Base-by-base conservation (phyloP, 2,113 vertebrate species). In the Cisticola juncidis region DNA sequence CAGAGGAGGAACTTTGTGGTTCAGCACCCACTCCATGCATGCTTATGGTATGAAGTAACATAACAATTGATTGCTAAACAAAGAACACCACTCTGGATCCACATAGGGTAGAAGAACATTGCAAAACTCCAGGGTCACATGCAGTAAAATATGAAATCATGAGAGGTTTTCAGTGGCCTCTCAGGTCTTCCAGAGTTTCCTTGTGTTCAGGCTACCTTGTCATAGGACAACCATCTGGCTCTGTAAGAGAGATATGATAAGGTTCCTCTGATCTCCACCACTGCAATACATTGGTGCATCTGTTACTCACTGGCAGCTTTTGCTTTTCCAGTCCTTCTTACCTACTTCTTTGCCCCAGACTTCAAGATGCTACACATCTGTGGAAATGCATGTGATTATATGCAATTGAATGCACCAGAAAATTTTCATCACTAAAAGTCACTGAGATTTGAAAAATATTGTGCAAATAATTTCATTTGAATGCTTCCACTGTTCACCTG, bases 41-140 rank as follows among this genome's bases (percentile, higher is more conserved):
- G 16, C 38, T 79, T 33, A 38, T 5, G 18, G 28, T 45, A 65
- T 58, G 54, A 83, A 80, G 50, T 47, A 85, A 88, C 38, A 0
- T 12, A 94, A 74, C 11, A 51, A 79, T 1, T 16, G 23, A 71
- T 8, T 16, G 15, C 48, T 19, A 22, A 90, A 78, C 38, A 84
- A 77, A 78, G 69, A 89, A 56, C 68, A 40, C 42, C 62, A 35
- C 53, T 80, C 48, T 9, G 11, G 44, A 72, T 57, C 50, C 66
- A 72, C 0, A 0, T 3, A 33, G 47, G 11, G 15, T 11, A 71
- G 29, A 78, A 85, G 14, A 9, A 35, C 13, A 28, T 33, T 66
- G 58, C 71, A 73, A 51, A 95, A 77, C 16, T 70, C 35, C 54
- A 58, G 25, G 21, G 23, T 57, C 60, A 87, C 6, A 6, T 35